phyloP scores from a whole-genome alignment of 2,797 vertebrate species.

The Rhabdophis nuchalis region DNA sequence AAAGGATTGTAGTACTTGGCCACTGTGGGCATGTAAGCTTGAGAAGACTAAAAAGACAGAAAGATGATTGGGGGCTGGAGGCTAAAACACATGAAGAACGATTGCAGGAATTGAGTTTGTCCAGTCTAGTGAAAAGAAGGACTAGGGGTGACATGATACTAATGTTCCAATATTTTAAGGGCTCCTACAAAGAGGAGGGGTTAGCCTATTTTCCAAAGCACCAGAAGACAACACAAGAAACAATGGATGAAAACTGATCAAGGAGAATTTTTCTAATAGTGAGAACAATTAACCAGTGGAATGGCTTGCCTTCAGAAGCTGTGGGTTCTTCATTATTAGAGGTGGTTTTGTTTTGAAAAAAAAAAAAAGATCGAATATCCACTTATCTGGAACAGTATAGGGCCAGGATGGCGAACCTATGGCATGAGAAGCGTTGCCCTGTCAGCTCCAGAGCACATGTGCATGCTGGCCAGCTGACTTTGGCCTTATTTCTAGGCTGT shows the following conservation, averaged over 20 bases:
- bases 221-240: not conserved
- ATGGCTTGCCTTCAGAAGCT: not conserved
- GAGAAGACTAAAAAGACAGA: not conserved
- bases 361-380: no score
- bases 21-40: constrained; percentile 27
- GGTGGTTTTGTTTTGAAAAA: no score
- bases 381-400: not conserved
- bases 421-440: no score
- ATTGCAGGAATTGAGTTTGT: not conserved
- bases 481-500: no score
- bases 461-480: no score
- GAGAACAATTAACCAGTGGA: not conserved
- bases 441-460: no score
- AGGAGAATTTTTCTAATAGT: not conserved
- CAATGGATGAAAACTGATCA: not conserved
- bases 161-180: not conserved
- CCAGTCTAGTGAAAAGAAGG: not conserved
- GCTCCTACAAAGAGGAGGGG: not conserved
- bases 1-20: constrained; percentile 51
- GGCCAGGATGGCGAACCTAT: no score
- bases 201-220: not conserved
- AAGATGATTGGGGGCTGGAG: not conserved
- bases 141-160: not conserved
- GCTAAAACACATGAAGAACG: not conserved
- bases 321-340: not conserved